Evolutionary conservation across 2,797 vertebrate species (phyloP).

Genomic region (Anabas testudineus): DNA sequence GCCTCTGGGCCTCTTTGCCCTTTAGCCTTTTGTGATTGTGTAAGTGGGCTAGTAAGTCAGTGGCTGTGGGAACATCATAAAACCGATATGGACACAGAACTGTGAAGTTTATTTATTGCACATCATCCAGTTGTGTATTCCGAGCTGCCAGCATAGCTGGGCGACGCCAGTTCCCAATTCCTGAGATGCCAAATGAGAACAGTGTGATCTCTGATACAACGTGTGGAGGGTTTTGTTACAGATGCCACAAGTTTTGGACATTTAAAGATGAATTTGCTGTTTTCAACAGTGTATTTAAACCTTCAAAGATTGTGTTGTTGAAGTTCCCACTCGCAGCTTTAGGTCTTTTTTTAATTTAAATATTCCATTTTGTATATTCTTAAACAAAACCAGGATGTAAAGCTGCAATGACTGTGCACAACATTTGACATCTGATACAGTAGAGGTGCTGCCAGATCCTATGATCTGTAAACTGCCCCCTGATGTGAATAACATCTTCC

Average conservation of each 20-base stretch:
- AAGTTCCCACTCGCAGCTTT: no score
- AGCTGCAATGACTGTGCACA: not conserved
- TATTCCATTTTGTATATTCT: not conserved
- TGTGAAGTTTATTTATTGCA: constrained; percentile 22
- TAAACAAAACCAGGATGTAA: not conserved
- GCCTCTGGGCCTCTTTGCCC: not conserved
- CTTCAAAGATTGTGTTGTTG: no score
- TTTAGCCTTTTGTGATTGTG: constrained; percentile 7
- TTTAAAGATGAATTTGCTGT: not conserved
- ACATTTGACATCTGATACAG: not conserved
- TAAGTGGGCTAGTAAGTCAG: constrained; percentile 38
- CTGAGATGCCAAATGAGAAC: constrained; percentile 5
- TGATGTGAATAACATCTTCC: not conserved
- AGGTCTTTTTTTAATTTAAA: no score
- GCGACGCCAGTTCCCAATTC: constrained; percentile 4
- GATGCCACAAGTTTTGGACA: not conserved
- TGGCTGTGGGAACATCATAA: constrained; percentile 5
- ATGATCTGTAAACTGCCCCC: not conserved
- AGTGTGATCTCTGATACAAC: not conserved
- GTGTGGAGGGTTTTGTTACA: not conserved
- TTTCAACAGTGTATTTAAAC: not conserved
- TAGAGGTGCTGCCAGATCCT: constrained; percentile 3
- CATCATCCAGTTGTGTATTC: constrained; percentile 11
- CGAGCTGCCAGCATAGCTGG: constrained; percentile 2
- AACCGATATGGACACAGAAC: constrained; percentile 2